Evolutionary conservation across 2,888 invertebrate genomes (phyloP).

Genomic region (Polyommatus iphigenia): DNA sequence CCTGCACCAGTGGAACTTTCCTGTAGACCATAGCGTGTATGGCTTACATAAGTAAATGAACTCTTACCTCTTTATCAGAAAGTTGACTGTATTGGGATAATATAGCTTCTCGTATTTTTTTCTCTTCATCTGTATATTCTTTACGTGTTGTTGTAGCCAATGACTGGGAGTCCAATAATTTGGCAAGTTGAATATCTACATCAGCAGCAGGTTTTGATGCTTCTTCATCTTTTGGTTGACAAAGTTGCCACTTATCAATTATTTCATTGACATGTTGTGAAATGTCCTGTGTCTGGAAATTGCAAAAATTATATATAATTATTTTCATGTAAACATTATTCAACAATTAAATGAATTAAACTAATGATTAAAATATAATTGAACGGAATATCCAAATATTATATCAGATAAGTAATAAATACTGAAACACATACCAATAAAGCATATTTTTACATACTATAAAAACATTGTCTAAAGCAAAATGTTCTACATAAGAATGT

Average conservation of each 20-base stretch:
- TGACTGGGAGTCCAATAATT: slow-evolving; percentile 87
- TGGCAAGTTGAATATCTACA: slow-evolving; percentile 83
- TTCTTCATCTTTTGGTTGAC: slow-evolving; percentile 74
- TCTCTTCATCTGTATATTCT: slow-evolving; percentile 90
- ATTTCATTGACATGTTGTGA: slow-evolving; percentile 84
- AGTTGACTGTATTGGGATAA: slow-evolving; percentile 92
- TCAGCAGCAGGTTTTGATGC: slow-evolving; percentile 62
- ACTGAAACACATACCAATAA: not conserved
- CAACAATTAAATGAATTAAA: too few species aligned
- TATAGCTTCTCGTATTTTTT: slow-evolving; percentile 91
- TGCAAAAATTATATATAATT: slow-evolving; percentile 26
- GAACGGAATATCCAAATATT: too few species aligned
- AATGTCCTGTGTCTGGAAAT: slow-evolving; percentile 81
- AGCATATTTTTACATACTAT: not conserved
- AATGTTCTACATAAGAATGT: not conserved
- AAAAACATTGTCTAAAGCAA: not conserved
- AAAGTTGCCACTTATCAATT: slow-evolving; percentile 85
- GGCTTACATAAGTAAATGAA: not conserved
- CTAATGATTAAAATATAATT: too few species aligned
- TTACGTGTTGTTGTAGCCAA: slow-evolving; percentile 85
- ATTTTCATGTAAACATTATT: not conserved
- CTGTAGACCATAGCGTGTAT: too few species aligned
- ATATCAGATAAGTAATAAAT: not conserved
- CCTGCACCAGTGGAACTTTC: too few species aligned
- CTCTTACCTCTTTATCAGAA: slow-evolving; percentile 82